Percentiles rank a stretch among this genome's conserved stretches.
Evolutionary conservation across 2,888 invertebrate genomes (phyloP).

Genomic region (Hydrotaea diabolus): DNA sequence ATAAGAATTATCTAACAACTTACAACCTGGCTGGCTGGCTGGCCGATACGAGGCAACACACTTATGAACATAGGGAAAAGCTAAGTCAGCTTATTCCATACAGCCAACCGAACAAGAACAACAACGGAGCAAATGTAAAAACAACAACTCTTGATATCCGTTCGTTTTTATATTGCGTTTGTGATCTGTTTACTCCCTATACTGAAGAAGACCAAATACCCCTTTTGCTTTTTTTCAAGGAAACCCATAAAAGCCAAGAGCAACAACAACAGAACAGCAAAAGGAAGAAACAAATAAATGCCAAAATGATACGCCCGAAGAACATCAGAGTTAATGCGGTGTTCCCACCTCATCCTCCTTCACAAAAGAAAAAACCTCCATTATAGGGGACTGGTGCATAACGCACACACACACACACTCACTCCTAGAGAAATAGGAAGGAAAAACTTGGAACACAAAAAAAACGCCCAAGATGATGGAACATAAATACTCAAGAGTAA

Average conservation of each 20-base stretch:
- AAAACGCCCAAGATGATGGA: conserved; percentile 5
- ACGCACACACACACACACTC: background rate
- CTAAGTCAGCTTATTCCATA: background rate
- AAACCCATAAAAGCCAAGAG: background rate
- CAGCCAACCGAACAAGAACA: background rate
- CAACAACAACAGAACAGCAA: conserved; percentile 2
- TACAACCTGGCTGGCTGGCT: background rate
- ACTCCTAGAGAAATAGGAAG: background rate
- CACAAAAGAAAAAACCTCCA: background rate
- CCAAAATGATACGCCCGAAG: conserved; percentile 17
- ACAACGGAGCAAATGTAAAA: background rate
- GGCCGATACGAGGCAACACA: background rate
- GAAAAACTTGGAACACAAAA: too few species aligned
- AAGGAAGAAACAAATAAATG: conserved; percentile 16
- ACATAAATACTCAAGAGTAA: conserved; percentile 17
- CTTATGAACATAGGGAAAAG: background rate
- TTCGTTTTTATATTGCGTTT: background rate
- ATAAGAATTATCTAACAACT: conserved; percentile 32
- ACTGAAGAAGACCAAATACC: background rate
- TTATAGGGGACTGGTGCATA: too few species aligned
- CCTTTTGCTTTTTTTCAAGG: background rate
- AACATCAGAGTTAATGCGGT: conserved; percentile 40
- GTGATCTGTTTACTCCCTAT: background rate
- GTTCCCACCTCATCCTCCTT: background rate
- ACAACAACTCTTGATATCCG: background rate